Percentiles rank a stretch among this genome's conserved stretches.
Conservation (phyloP, 2,888 invertebrate species). For the Pseudococcus jackbeardsleyi region DNA sequence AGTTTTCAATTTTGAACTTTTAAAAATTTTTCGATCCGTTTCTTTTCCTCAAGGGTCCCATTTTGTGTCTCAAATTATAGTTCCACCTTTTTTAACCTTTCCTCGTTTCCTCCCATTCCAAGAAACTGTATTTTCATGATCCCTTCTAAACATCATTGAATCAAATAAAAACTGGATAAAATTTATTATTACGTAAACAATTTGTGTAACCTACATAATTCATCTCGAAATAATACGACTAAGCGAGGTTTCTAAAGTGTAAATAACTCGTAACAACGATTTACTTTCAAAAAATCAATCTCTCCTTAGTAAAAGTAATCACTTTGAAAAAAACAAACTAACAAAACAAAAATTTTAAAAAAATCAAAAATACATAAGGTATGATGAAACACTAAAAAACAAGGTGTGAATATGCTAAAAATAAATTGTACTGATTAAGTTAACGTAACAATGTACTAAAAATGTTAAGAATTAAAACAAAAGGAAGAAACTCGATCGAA, state of each 20-base stretch:
- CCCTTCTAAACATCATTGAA: not conserved
- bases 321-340: not conserved
- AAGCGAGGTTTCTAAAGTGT: not conserved
- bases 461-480: not conserved
- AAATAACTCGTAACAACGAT: not conserved
- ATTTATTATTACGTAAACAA: constrained; percentile 2
- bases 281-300: not conserved
- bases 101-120: no score
- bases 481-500: not conserved
- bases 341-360: not conserved
- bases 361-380: not conserved
- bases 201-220: not conserved
- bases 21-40: no score
- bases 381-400: not conserved
- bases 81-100: no score
- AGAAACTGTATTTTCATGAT: no score
- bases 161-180: not conserved
- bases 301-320: not conserved
- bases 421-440: not conserved
- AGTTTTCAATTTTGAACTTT: no score
- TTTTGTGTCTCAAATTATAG: no score
- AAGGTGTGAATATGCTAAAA: not conserved
- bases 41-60: no score
- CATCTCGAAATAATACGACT: not conserved
- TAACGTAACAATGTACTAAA: not conserved